Conservation (phyloP, 1,140 invertebrate genomes). For the Sarcophaga peregrina region DNA sequence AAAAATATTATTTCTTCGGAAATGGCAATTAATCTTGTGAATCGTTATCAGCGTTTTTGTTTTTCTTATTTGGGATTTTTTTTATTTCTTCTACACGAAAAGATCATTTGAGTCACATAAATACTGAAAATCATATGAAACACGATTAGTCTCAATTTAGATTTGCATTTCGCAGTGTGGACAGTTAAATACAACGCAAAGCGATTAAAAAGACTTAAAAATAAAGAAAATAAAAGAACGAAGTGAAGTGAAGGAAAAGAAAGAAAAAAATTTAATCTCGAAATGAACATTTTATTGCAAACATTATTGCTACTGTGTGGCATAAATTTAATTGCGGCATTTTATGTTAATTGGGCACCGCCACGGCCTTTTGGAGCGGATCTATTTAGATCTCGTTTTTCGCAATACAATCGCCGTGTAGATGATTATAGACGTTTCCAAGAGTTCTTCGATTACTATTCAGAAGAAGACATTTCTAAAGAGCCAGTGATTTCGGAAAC, state of each 20-base stretch:
- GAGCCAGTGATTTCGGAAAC: not conserved
- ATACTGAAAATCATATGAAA: not conserved
- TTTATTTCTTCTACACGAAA: not conserved
- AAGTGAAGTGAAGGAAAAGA: not conserved
- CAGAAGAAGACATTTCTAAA: not conserved
- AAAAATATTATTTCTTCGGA: constrained; percentile 5
- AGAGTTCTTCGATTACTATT: not conserved
- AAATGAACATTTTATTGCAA: not conserved
- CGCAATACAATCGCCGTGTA: not conserved
- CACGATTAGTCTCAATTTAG: not conserved
- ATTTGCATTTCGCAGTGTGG: not conserved
- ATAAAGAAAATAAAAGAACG: not conserved
- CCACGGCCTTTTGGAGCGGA: not conserved
- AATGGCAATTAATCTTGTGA: not conserved
- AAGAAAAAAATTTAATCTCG: not conserved
- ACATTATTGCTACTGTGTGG: not conserved
- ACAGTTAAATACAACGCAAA: too few relatives aligned
- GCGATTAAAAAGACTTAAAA: not conserved
- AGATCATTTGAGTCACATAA: constrained; percentile 5
- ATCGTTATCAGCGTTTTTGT: not conserved
- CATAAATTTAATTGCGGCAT: not conserved
- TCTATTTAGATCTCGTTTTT: not conserved
- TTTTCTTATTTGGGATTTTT: not conserved
- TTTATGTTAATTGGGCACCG: not conserved
- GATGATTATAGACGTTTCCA: not conserved